Evolutionary conservation across 2,888 invertebrate species (phyloP).

Genomic region (Chrysolina oricalcia): DNA sequence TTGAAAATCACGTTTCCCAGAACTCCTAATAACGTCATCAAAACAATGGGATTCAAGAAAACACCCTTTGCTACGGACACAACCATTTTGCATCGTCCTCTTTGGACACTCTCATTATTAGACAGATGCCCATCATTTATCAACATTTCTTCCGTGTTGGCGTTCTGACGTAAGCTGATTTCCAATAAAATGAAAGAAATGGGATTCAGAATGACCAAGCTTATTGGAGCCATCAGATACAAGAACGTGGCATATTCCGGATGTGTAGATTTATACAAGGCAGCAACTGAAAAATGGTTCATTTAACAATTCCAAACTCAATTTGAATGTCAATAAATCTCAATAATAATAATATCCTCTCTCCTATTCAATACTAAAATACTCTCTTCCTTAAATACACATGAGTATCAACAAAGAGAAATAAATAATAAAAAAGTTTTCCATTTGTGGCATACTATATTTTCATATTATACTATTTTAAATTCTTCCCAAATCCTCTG

Average conservation of each 20-base stretch:
- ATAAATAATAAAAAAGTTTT: no score
- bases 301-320: no score
- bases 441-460: no score
- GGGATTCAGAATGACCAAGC: constrained; percentile 92
- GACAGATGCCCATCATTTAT: constrained; percentile 60
- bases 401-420: no score
- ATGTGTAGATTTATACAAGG: constrained; percentile 88
- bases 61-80: constrained; percentile 78
- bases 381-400: no score
- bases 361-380: no score
- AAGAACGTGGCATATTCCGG: constrained; percentile 93
- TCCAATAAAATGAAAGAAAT: constrained; percentile 93
- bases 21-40: constrained; percentile 95
- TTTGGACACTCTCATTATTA: constrained; percentile 56
- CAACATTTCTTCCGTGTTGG: constrained; percentile 55
- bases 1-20: constrained; percentile 87
- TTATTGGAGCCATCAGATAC: constrained; percentile 95
- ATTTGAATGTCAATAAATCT: neutral
- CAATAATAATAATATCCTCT: no score
- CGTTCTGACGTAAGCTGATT: constrained; percentile 74
- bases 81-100: constrained; percentile 66
- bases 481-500: no score
- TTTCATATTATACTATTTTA: no score
- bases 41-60: constrained; percentile 89
- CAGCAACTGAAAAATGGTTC: constrained; percentile 78